Percentiles rank a stretch among this genome's conserved stretches.
Conservation (phyloP, 35 echinoderm and acorn worm genomes). For the Apostichopus californicus region DNA sequence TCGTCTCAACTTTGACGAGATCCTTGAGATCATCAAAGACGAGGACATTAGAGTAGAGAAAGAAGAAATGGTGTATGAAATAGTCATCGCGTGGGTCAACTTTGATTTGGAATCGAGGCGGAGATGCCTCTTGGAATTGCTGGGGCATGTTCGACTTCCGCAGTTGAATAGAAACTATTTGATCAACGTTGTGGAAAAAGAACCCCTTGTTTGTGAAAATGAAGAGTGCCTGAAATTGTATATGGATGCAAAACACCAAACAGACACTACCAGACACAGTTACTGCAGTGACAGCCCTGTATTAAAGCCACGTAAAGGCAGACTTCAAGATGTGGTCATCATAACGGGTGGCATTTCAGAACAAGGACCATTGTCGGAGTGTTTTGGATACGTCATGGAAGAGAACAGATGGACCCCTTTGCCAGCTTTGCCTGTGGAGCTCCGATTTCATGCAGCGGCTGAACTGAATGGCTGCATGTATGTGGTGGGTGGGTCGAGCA, state of each 20-base stretch:
- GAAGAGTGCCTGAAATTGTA: constrained; percentile 75
- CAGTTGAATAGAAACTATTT: constrained; percentile 82
- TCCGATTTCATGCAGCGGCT: constrained; percentile 96
- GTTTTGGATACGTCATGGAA: constrained; percentile 91
- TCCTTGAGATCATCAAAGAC: constrained; percentile 91
- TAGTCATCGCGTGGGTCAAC: constrained; percentile 81
- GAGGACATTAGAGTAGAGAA: constrained; percentile 96
- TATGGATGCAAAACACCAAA: constrained; percentile 90
- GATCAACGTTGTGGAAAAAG: constrained; percentile 90
- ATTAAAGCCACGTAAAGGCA: constrained; percentile 94
- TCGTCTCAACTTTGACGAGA: constrained; percentile 70
- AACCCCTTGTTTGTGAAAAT: constrained; percentile 78
- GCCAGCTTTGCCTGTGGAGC: constrained; percentile 86
- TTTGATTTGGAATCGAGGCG: constrained; percentile 70
- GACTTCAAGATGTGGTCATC: constrained; percentile 91
- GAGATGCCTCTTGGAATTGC: constrained; percentile 62
- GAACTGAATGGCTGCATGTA: constrained; percentile 88
- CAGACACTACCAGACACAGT: constrained; percentile 91
- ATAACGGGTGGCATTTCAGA: constrained; percentile 95
- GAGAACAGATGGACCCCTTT: constrained; percentile 95
- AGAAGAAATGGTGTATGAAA: constrained; percentile 95
- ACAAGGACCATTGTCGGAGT: constrained; percentile 79
- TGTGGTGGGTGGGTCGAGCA: constrained; percentile 90
- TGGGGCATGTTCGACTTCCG: constrained; percentile 87
- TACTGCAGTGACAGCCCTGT: constrained; percentile 99